Base-by-base conservation (phyloP, 2,797 vertebrate genomes). In the Agapornis canus region DNA sequence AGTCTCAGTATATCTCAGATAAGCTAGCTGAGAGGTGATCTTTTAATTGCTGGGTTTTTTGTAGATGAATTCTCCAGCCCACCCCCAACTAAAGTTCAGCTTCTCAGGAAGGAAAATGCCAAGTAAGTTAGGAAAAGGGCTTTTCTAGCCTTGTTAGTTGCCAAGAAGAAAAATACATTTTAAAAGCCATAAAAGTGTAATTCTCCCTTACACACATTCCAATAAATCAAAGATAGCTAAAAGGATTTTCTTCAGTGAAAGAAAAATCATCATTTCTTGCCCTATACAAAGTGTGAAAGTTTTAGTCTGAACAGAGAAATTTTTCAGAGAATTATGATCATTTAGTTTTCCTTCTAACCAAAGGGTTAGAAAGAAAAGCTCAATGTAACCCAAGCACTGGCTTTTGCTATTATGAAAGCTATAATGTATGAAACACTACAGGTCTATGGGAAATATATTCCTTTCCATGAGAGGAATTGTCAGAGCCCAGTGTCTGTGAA, bases 201-300 rank as follows among this genome's bases (percentile, higher is more conserved):
- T 95, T 95, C 89, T 92, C 65, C 75, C 63, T 57, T 95, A 91
- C 92, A 92, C 86, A 92, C 79, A 91, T 89, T 88, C 92, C 65
- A 95, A 96, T 96, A 96, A 95, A 96, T 97, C 95, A 95, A 91
- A 94, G 92, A 95, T 93, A 95, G 94, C 96, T 95, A 93, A 96
- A 96, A 96, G 94, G 95, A 96, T 94, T 97, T 96, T 96, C 93
- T 94, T 69, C 90, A 89, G 86, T 89, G 89, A 91, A 87, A 92
- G 91, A 95, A 96, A 94, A 96, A 95, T 92, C 94, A 92, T 93
- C 86, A 82, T 95, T 95, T 91, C 82, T 96, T 95, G 89, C 90
- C 78, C 92, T 93, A 71, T 85, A 95, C 91, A 87, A 95, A 91
- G 89, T 86, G 86, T 90, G 89, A 88, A 97, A 97, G 86, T 95